Evolutionary conservation across 2,797 vertebrate species (phyloP).

Genomic region (Lepus oiostolus): DNA sequence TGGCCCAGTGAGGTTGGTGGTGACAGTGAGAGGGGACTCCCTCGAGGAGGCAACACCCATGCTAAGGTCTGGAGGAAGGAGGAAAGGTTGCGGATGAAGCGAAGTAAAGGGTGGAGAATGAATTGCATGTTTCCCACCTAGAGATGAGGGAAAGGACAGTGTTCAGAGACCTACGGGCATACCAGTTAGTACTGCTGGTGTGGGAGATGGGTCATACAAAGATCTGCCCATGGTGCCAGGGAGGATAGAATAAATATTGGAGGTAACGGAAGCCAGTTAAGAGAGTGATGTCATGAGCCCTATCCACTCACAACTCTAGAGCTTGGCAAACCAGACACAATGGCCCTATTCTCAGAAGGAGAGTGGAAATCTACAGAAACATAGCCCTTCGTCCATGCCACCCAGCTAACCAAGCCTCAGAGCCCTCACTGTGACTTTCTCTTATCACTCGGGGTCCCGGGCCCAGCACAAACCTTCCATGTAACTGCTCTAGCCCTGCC

Average conservation of each 20-base stretch:
- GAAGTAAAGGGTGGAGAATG: neutral
- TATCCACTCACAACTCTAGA: neutral
- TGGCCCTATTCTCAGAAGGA: neutral
- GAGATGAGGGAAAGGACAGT: neutral
- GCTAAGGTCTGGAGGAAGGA: neutral
- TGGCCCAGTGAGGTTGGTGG: neutral
- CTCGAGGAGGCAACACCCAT: neutral
- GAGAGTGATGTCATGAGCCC: neutral
- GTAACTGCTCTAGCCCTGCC: neutral
- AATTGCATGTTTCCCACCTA: neutral
- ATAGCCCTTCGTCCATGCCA: neutral
- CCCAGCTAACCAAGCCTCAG: neutral
- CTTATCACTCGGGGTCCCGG: neutral
- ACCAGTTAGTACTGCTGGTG: neutral
- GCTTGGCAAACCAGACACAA: neutral
- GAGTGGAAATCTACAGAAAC: constrained; percentile 24
- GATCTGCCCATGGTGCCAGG: neutral
- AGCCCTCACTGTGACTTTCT: neutral
- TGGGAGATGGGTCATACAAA: neutral
- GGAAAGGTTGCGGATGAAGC: neutral
- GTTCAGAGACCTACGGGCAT: neutral
- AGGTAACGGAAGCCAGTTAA: neutral
- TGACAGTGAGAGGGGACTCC: neutral
- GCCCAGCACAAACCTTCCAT: neutral
- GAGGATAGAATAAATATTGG: neutral